Base-by-base conservation (phyloP, 2,888 invertebrate species). In the Spialia ferax region DNA sequence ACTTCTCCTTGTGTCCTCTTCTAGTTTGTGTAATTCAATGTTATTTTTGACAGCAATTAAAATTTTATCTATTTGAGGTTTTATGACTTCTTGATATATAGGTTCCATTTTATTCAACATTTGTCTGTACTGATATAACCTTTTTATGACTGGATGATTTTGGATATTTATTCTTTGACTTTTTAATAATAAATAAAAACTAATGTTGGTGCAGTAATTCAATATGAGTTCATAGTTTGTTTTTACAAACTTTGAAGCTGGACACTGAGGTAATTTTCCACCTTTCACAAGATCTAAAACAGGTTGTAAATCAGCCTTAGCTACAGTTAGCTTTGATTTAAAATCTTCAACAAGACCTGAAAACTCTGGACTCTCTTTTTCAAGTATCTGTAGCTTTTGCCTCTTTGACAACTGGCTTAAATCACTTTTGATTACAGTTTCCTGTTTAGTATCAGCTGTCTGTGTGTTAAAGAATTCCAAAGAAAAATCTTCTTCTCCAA, bases 351-450 rank as follows among this genome's bases (percentile, higher is more conserved):
- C 94, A 11, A 99, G 92, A 4, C 96, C 96, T 64, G 96, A 84
- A 82, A 98, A 96, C 88, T 99, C 98, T 1, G 99, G 98, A 59
- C 97, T 97, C 85, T 98, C 97, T 80, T 97, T 97, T 81, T 96
- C 95, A 73, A 99, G 89, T 63, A 98, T 85, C 77, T 96, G 96
- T 63, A 96, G 79, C 78, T 97, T 97, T 82, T 98, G 96, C 65
- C 96, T 94, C 77, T 96, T 95, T 13, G 96, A 95, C 79, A 98
- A 91, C 77, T 96, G 95, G 63, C 95, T 95, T 55, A 98, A 90
- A 90, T 98, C 97, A 75, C 95, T 95, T 88, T 96, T 96, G 42
- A 98, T 95, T 67, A 96, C 85, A 74, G 95, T 94, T 74, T 94
- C 93, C 66, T 94, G 91, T 68, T 92, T 86, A 69, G 93, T 89